Percentiles rank a stretch among this genome's conserved stretches.
Conservation (phyloP, 2,113 vertebrate species). For the Tyrannus savana region DNA sequence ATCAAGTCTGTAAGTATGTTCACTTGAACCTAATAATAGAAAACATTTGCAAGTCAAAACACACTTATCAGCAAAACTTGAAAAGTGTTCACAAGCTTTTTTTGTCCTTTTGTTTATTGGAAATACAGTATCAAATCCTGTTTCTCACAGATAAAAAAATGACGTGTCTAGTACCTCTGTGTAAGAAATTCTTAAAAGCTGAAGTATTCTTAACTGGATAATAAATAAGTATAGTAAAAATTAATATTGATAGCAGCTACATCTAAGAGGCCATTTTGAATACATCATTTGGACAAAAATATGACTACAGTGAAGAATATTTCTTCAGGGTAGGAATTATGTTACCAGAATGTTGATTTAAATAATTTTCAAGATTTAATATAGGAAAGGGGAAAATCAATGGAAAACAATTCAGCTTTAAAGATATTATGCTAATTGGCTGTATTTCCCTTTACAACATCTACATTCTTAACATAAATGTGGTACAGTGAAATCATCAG, state of each 20-base stretch:
- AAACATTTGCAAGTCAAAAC: background rate
- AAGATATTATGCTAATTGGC: background rate
- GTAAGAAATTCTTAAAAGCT: background rate
- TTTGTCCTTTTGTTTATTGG: background rate
- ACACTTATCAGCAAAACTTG: background rate
- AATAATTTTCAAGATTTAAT: background rate
- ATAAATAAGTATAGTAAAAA: background rate
- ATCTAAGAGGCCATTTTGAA: background rate
- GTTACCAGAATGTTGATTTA: background rate
- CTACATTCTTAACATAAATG: background rate
- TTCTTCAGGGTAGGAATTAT: background rate
- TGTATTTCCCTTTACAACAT: background rate
- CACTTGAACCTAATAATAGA: background rate
- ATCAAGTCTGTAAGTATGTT: background rate
- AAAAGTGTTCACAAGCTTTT: background rate
- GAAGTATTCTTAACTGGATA: background rate
- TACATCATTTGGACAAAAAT: background rate
- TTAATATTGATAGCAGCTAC: background rate
- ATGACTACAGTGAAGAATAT: background rate
- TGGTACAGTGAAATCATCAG: background rate
- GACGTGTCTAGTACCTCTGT: background rate
- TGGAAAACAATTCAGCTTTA: background rate
- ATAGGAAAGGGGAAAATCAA: background rate
- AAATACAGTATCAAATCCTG: background rate
- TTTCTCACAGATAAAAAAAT: background rate